Conservation (phyloP, 2,888 invertebrate species). For the Himalopsyche kuldschensis region DNA sequence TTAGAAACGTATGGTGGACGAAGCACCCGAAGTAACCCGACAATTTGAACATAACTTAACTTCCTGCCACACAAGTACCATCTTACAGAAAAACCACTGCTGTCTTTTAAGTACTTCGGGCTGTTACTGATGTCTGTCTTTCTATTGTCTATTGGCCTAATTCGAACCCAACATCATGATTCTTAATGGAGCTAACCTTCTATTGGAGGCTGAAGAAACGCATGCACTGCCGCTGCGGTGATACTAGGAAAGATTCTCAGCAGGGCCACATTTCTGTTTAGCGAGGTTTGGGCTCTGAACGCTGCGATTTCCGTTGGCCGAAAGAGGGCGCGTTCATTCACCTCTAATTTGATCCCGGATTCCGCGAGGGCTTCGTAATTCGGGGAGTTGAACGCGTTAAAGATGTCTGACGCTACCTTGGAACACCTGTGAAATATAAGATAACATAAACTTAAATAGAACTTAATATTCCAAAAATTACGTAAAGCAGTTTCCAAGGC, state of each 20-base stretch:
- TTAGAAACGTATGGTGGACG: no score
- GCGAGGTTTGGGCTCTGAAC: slow-evolving; percentile 70
- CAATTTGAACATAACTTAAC: no score
- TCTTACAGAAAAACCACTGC: no score
- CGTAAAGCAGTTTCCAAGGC: background rate
- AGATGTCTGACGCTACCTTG: slow-evolving; percentile 71
- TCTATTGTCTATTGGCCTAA: no score
- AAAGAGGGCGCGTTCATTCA: slow-evolving; percentile 56
- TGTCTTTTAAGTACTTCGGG: no score
- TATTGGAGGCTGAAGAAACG: slow-evolving; percentile 76
- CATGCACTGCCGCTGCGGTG: slow-evolving; percentile 71
- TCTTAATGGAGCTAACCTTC: slow-evolving; percentile 48
- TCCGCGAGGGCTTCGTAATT: slow-evolving; percentile 82
- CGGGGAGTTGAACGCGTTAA: slow-evolving; percentile 84
- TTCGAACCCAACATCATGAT: no score
- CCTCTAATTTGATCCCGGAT: slow-evolving; percentile 78
- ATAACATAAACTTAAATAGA: no score
- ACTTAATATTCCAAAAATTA: no score
- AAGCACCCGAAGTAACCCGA: no score
- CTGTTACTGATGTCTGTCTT: no score
- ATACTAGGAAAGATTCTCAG: slow-evolving; percentile 91
- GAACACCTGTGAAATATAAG: slow-evolving; percentile 60
- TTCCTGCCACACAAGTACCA: no score
- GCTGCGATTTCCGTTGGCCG: slow-evolving; percentile 50
- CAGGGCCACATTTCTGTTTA: slow-evolving; percentile 84